These are phyloP conservation scores for Aphelinus certus DNA, from an alignment of 1,140 invertebrate species.

Conservation along the genomic window DNA sequence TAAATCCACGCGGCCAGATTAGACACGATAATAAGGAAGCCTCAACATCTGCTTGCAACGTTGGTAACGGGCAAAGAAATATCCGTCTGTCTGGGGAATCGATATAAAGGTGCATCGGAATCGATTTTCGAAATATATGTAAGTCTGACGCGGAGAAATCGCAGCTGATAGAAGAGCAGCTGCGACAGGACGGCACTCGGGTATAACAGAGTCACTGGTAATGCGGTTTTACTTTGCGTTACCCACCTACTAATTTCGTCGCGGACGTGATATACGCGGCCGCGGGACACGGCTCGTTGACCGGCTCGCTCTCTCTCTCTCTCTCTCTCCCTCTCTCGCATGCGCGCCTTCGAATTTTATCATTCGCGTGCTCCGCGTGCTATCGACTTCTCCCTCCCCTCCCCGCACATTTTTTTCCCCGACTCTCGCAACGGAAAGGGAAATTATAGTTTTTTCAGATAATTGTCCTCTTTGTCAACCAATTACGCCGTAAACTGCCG, in stretches of 20 bases:
- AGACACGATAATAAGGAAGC: too few relatives aligned
- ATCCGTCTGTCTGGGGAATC: too few relatives aligned
- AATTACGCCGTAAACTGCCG: constrained; percentile 28
- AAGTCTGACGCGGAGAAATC: too few relatives aligned
- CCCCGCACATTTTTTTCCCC: not conserved
- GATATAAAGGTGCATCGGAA: too few relatives aligned
- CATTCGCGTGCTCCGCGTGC: constrained; percentile 17
- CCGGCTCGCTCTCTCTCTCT: not conserved
- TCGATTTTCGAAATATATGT: too few relatives aligned
- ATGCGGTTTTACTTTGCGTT: constrained; percentile 22
- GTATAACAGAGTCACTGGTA: not conserved
- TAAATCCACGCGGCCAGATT: too few relatives aligned
- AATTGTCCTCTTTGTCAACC: constrained; percentile 38
- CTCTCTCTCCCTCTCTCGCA: not conserved
- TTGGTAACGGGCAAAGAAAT: too few relatives aligned
- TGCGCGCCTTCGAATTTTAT: constrained; percentile 18
- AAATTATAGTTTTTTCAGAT: constrained; percentile 33
- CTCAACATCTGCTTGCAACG: too few relatives aligned
- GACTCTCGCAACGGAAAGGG: constrained; percentile 14
- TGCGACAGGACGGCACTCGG: too few relatives aligned
- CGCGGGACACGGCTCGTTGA: constrained; percentile 12
- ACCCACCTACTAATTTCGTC: constrained; percentile 25
- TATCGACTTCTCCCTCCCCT: constrained; percentile 4
- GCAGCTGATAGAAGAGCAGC: too few relatives aligned
- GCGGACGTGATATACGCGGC: constrained; percentile 7